Percentiles rank a stretch among this genome's conserved stretches.
These are phyloP conservation scores for Diachrysia chrysitis DNA, from an alignment of 2,888 invertebrate genomes.

Conservation along the genomic window DNA sequence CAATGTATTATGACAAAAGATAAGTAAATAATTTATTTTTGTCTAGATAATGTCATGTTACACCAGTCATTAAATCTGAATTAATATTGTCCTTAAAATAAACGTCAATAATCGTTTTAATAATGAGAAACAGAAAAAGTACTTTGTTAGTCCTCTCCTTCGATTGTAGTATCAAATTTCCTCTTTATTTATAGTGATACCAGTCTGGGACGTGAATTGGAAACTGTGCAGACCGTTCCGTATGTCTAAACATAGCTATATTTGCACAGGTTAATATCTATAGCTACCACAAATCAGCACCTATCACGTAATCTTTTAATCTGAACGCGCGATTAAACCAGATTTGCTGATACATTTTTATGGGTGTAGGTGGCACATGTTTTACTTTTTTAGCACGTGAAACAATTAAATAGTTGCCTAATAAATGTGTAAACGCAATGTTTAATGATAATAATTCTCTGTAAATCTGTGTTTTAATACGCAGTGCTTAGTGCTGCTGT, in stretches of 20 bases:
- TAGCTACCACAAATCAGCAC: constrained; percentile 24
- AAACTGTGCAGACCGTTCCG: background rate
- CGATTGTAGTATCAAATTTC: background rate
- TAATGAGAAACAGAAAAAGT: background rate
- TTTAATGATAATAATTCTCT: constrained; percentile 21
- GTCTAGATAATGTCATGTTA: background rate
- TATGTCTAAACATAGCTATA: constrained; percentile 8
- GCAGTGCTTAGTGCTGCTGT: constrained; percentile 38
- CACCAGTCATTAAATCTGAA: background rate
- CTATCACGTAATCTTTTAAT: constrained; percentile 49
- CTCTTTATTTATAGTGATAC: background rate
- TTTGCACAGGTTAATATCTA: constrained; percentile 4
- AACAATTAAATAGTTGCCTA: constrained; percentile 59
- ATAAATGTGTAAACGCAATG: constrained; percentile 49
- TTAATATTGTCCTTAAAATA: background rate
- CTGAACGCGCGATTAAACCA: constrained; percentile 44
- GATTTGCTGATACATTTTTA: constrained; percentile 51
- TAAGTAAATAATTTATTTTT: constrained; percentile 3
- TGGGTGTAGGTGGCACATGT: constrained; percentile 53
- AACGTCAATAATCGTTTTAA: background rate
- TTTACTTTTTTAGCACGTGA: constrained; percentile 59
- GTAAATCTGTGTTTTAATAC: constrained; percentile 49
- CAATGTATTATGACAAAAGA: background rate
- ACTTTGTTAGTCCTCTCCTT: background rate
- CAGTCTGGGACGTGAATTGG: background rate